Evolutionary conservation across 2,797 vertebrate genomes (phyloP).

Genomic region (Gorsachius magnificus): DNA sequence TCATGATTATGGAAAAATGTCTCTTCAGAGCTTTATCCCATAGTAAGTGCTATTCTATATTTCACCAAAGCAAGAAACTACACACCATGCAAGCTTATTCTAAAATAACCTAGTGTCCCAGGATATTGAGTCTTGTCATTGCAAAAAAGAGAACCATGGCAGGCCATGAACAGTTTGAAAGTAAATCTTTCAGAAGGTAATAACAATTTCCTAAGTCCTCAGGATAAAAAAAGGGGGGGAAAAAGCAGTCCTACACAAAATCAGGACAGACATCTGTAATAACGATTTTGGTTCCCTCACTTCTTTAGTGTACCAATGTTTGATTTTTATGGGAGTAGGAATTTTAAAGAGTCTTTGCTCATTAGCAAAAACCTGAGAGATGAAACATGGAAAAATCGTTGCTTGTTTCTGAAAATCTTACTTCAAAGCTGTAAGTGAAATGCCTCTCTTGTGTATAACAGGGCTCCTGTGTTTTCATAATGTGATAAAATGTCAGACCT

Average conservation of each 20-base stretch:
- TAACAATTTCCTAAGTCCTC: neutral
- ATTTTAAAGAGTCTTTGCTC: neutral
- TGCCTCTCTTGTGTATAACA: neutral
- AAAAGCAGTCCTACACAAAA: neutral
- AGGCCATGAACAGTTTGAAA: neutral
- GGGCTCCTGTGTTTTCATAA: neutral
- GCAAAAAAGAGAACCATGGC: neutral
- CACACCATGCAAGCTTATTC: neutral
- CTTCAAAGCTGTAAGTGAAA: neutral
- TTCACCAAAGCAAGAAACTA: neutral
- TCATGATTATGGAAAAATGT: neutral
- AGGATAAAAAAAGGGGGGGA: neutral
- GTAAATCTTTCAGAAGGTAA: neutral
- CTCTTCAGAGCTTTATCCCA: neutral
- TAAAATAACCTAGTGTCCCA: neutral
- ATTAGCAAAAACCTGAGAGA: slow-evolving; percentile 11
- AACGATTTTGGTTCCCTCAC: neutral
- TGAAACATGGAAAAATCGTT: neutral
- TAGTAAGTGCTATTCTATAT: neutral
- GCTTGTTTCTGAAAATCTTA: neutral
- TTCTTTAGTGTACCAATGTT: neutral
- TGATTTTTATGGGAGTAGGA: neutral
- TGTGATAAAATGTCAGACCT: neutral
- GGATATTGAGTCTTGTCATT: neutral
- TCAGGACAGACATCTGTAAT: neutral